These are phyloP conservation scores for Gerosis bhagava DNA, from an alignment of 2,888 invertebrate genomes.

Conservation along the genomic window DNA sequence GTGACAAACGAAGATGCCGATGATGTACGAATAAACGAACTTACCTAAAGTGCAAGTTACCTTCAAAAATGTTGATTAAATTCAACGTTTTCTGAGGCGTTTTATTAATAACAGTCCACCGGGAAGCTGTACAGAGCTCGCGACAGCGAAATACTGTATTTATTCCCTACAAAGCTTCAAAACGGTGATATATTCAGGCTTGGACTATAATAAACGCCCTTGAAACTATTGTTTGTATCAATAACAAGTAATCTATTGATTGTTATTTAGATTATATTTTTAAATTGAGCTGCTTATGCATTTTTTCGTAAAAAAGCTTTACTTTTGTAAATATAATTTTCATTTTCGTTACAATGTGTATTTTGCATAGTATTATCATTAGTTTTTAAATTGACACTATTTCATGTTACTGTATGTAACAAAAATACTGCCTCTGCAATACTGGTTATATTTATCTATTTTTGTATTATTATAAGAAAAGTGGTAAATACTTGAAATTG, in stretches of 20 bases:
- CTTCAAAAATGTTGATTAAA: slow-evolving; percentile 78
- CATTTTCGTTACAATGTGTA: slow-evolving; percentile 19
- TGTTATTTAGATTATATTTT: too few relatives aligned
- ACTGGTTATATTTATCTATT: too few relatives aligned
- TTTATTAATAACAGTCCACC: slow-evolving; percentile 59
- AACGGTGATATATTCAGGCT: slow-evolving; percentile 38
- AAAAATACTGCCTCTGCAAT: too few relatives aligned
- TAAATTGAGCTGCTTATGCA: too few relatives aligned
- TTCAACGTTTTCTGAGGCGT: slow-evolving; percentile 80
- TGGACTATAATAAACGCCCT: slow-evolving; percentile 56
- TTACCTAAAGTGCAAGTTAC: slow-evolving; percentile 64
- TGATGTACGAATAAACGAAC: slow-evolving; percentile 39
- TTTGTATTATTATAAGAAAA: too few relatives aligned
- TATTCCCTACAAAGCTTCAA: slow-evolving; percentile 37
- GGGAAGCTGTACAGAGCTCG: slow-evolving; percentile 53
- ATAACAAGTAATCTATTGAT: too few relatives aligned
- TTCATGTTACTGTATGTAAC: too few relatives aligned
- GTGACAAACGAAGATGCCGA: slow-evolving; percentile 32
- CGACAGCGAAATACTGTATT: slow-evolving; percentile 50
- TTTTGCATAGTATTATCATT: too few relatives aligned
- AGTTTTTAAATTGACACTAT: too few relatives aligned
- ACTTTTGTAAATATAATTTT: slow-evolving; percentile 52
- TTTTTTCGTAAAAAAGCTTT: too few relatives aligned
- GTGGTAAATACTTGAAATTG: too few relatives aligned
- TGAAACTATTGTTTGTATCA: slow-evolving; percentile 46